Conservation (phyloP, 2,797 vertebrate species). For the Sebastes diploproa region DNA sequence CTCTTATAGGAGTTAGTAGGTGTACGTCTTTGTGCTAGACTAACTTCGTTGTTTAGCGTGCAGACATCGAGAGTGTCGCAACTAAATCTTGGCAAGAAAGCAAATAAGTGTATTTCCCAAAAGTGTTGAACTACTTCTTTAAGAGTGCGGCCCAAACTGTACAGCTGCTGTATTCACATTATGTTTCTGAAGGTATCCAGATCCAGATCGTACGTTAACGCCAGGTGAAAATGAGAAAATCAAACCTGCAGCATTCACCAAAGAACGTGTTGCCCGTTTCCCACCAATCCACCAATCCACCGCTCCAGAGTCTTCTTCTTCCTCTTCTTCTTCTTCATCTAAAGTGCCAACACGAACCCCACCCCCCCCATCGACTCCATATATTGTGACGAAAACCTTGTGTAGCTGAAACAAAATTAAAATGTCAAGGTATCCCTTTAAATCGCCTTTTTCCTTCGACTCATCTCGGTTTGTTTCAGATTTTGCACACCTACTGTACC, state of each 20-base stretch:
- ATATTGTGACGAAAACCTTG: neutral
- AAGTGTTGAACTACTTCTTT: neutral
- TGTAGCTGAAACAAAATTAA: neutral
- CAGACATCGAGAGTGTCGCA: too few relatives aligned
- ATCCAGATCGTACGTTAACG: neutral
- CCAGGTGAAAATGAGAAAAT: neutral
- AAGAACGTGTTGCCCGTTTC: neutral
- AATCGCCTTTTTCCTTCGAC: slow-evolving; percentile 20
- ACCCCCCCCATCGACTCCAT: neutral
- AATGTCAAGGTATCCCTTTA: slow-evolving; percentile 63
- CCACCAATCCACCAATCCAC: neutral
- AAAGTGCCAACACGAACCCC: slow-evolving; percentile 15
- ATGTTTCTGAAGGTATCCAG: neutral
- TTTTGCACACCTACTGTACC: slow-evolving; percentile 73
- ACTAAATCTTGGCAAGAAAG: neutral
- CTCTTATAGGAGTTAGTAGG: too few relatives aligned
- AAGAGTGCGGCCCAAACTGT: neutral
- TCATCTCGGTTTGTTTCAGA: slow-evolving; percentile 35
- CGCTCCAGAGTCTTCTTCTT: neutral
- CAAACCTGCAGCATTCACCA: neutral
- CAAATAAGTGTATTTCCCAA: neutral
- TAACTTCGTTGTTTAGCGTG: too few relatives aligned
- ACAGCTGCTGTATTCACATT: neutral
- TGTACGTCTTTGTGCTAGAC: too few relatives aligned
- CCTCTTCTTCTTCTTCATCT: neutral